Base-by-base conservation (phyloP, 37 sponge, comb jelly and placozoan genomes). In the Geodia barretti region DNA sequence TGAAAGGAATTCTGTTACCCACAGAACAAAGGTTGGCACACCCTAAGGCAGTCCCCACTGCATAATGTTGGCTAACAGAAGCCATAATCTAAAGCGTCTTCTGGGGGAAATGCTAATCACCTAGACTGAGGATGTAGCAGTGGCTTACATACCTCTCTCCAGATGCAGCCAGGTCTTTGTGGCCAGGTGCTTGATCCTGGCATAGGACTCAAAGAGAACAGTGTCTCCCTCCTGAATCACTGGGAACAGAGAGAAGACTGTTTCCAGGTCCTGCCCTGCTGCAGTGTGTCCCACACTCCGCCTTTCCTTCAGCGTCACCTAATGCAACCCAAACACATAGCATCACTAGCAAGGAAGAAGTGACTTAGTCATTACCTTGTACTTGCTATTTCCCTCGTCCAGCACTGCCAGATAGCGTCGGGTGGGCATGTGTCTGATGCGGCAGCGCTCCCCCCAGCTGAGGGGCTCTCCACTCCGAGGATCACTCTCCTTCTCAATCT, bases 371-470 rank as follows among this genome's bases (percentile, higher is more conserved):
- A n/a, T n/a, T n/a, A n/a, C 19, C 60, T 59, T 59, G 60, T 21
- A 20, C 19, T 59, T 21, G 60, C 20, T 59, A 59, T 20, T 21
- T 59, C 20, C 60, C 20, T 59, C 20, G 14, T 14, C 14, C 60
- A 59, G 20, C n/a, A 93, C 82, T 37, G 80, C 66, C 17, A 94
- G 89, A 70, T 94, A 94, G 58, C 38, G n/a, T 31, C 88, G 84
- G 4, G 95, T 94, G 21, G 82, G 74, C 43, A 94, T 62, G 66
- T 94, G 95, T 34, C 77, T 91, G 25, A 94, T 77, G 1, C 95
- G 68, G 77, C 89, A 87, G 3, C 89, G 71, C 70, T 91, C 91
- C 14, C 76, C 88, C 92, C 92, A 94, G 33, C 24, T 43, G 4
- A 91, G 39, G 5, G 72, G 76, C 20, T 89, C 84, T 85, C 93